phyloP scores from a whole-genome alignment of 2,113 vertebrate species.

The Colius striatus region DNA sequence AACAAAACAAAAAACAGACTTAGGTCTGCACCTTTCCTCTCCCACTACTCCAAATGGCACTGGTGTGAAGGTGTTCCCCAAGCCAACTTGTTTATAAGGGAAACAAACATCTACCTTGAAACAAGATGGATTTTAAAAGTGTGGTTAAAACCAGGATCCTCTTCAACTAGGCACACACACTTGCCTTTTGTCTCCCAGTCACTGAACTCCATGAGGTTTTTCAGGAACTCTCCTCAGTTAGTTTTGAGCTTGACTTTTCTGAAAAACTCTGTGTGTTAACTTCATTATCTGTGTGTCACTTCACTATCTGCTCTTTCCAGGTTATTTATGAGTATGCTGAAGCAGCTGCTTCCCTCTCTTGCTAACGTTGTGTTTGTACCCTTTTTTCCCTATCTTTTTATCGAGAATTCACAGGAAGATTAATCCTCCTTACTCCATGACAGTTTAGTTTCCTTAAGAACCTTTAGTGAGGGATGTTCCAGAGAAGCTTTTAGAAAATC shows the following conservation, averaged over 20 bases:
- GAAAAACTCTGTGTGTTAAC: not conserved
- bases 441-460: constrained; percentile 63
- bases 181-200: not conserved
- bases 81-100: not conserved
- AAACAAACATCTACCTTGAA: not conserved
- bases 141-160: not conserved
- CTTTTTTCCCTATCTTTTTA: not conserved
- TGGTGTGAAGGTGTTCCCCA: not conserved
- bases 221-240: not conserved
- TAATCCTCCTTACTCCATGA: constrained; percentile 47
- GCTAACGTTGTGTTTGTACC: not conserved
- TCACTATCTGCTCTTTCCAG: not conserved
- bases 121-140: not conserved
- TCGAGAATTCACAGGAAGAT: not conserved
- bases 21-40: not conserved
- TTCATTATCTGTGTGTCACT: not conserved
- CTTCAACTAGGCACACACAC: not conserved
- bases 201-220: not conserved
- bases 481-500: constrained; percentile 54
- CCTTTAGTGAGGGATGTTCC: constrained; percentile 50
- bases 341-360: not conserved
- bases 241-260: not conserved
- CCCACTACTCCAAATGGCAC: not conserved
- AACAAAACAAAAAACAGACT: not conserved
- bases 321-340: not conserved